A percentile compares a stretch with the other conserved stretches of the same genome.
Conservation (phyloP, 2,113 vertebrate species). For the human region GRCh38 chr9:103742001-103742500, state of each 20-base stretch:
- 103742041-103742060: neutral
- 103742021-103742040: conserved; percentile 25
- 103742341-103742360: neutral
- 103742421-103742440: neutral
- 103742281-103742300: neutral
- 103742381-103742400: neutral
- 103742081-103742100: neutral
- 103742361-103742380: neutral
- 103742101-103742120: neutral
- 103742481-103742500: neutral
- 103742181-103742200: neutral
- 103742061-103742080: neutral
- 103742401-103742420: neutral
- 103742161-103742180: neutral
- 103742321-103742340: neutral
- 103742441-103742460: neutral
- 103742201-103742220: neutral
- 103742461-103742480: neutral
- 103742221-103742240: neutral
- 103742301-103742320: neutral
- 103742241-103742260: neutral
- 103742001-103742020: neutral
- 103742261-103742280: neutral
- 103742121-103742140: neutral
- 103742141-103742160: neutral